Evolutionary conservation across 2,797 vertebrate genomes (phyloP), one percentile per base, ranked within the genome.

Genomic region (Trichosurus vulpecula): DNA sequence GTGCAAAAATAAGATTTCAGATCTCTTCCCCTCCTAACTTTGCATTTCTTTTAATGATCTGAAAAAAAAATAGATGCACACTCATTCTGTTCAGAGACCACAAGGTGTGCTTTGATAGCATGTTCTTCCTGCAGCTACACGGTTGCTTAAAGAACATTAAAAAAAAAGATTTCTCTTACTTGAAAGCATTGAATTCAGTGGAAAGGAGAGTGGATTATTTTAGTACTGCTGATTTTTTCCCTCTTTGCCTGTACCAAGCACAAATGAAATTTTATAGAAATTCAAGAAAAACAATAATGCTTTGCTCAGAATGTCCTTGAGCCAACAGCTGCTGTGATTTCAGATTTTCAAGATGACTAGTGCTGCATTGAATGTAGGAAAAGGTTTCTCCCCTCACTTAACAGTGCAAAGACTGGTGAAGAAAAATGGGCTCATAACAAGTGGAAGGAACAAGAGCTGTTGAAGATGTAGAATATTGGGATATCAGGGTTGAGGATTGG

Each of bases 401-500:
- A 94, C 95, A 97, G 94, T 53, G 94, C 56, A 98, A 97, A 97
- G 51, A 41, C 93, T 6, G 19, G 61, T 89, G 54, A 90, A 95
- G 27, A 53, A 96, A 54, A 94, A 66, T 57, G 47, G 89, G 90
- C 93, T 90, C 94, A 52, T 89, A 61, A 95, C 55, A 96, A 97
- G 58, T 41, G 16, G 9, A 81, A 81, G 22, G 22, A 81, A 27
- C 0, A 47, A 81, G 74, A 27, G 54, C 41, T 97, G 94, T 94
- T 96, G 91, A 97, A 95, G 52, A 51, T 57, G 8, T 47, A 92
- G 94, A 94, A 92, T 52, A 53, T 56, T 55, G 30, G 95, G 74
- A 31, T 97, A 97, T 93, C 91, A 97, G 97, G 57, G 93, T 97
- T 95, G 97, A 97, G 97, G 91, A 97, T 91, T 96, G 96, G 51